Percentiles rank a stretch among this genome's conserved stretches.
phyloP scores from a whole-genome alignment of 2,797 vertebrate genomes.

The Sciurus vulgaris region DNA sequence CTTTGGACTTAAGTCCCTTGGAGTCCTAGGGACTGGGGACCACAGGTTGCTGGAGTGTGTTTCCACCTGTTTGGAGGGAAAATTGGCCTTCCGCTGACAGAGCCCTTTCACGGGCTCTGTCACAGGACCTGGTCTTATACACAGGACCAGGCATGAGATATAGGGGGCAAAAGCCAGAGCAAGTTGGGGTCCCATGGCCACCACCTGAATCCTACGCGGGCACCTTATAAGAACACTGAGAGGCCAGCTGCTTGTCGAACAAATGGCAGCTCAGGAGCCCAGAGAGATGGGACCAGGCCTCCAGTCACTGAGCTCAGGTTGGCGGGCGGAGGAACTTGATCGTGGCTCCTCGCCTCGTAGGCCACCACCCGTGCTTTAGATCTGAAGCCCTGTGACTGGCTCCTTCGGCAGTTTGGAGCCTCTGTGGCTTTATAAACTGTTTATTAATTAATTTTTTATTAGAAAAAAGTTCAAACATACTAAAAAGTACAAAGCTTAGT shows the following conservation, averaged over 20 bases:
- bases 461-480: slow-evolving; percentile 58
- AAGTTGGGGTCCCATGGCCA: neutral
- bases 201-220: neutral
- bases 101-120: neutral
- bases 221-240: neutral
- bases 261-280: neutral
- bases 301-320: neutral
- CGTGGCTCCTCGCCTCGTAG: neutral
- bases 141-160: neutral
- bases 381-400: neutral
- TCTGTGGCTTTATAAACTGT: slow-evolving; percentile 28
- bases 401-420: neutral
- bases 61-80: neutral
- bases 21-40: neutral
- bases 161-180: neutral
- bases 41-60: neutral
- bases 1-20: neutral
- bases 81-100: neutral
- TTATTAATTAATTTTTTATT: slow-evolving; percentile 58
- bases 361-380: neutral
- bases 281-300: neutral
- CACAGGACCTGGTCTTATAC: neutral
- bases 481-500: slow-evolving; percentile 55
- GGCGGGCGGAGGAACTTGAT: neutral
- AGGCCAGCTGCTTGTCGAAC: neutral